A percentile compares a stretch with the other conserved stretches of the same genome.
Conservation (phyloP, 2,797 vertebrate genomes). For the Melanotaenia trifasciata region DNA sequence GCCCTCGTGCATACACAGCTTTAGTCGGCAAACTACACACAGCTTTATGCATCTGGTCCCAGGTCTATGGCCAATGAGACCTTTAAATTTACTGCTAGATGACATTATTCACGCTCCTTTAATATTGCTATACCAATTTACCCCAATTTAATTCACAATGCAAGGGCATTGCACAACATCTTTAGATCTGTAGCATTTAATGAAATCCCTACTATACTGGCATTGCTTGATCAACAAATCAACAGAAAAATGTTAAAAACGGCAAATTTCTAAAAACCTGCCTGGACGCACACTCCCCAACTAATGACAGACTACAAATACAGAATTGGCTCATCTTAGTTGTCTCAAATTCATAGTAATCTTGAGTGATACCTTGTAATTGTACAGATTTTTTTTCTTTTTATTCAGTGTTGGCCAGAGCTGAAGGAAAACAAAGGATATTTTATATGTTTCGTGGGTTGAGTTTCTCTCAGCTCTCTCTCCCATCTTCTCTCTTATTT, state of each 20-base stretch:
- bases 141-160: not conserved
- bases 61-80: not conserved
- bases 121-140: not conserved
- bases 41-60: not conserved
- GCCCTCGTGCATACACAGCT: not conserved
- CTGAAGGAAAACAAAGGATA: slow-evolving; percentile 1
- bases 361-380: too few species aligned
- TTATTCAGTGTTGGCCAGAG: not conserved
- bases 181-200: not conserved
- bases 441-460: slow-evolving; percentile 11
- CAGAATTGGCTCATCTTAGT: not conserved
- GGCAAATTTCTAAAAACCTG: not conserved
- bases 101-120: not conserved
- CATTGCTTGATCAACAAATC: too few species aligned
- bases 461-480: slow-evolving; percentile 19
- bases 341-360: not conserved
- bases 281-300: too few species aligned
- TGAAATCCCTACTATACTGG: not conserved
- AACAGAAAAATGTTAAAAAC: not conserved
- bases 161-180: not conserved
- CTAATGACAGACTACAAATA: not conserved
- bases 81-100: not conserved
- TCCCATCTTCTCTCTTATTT: slow-evolving; percentile 12
- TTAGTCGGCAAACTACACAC: not conserved
- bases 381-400: not conserved